Base-by-base conservation (phyloP, 2,888 invertebrate genomes). In the Aelia acuminata region DNA sequence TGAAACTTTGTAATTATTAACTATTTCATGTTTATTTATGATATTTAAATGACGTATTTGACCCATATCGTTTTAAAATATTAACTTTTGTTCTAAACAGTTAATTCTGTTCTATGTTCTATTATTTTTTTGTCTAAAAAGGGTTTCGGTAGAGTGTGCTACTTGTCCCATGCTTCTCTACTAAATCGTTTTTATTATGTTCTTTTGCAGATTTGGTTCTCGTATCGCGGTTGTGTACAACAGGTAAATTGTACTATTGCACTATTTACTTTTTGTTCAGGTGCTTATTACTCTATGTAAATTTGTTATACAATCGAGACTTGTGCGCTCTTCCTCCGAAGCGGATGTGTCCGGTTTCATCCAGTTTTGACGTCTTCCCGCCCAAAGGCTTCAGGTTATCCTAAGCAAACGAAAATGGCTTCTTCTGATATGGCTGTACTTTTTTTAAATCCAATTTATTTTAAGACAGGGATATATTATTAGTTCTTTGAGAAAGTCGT, bases 391-490 rank as follows among this genome's bases (percentile, higher is more conserved):
- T 80, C 43, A n/a, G n/a, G 80, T 80, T 80, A 80, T 80, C n/a
- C n/a, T n/a, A 80, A 80, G 43, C 80, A 43, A 43, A 43, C 3
- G n/a, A 80, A 80, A 80, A 80, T n/a, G 39, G 43, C 80, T 80
- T 80, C 80, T 35, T 80, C 43, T 43, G 43, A 70, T 57, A 13
- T 22, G n/a, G 53, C 4, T 63, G 31, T 31, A 15, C 31, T n/a
- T 63, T n/a, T 63, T 63, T 63, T 31, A 3, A 70, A 70, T 35
- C 35, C 35, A 70, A 70, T 70, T 70, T 35, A 2, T 35, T 20
- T 43, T 70, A 20, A 35, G 63, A 70, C 35, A 35, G 63, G 8
- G n/a, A 53, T 26, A 11, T 57, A 57, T 57, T 57, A n/a, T 57
- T 57, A 3, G 26, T 26, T 1, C 57, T 57, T 26, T 10, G 13